These are phyloP conservation scores for Spea hammondii DNA, from an alignment of 2,797 vertebrate genomes.

Conservation along the genomic window DNA sequence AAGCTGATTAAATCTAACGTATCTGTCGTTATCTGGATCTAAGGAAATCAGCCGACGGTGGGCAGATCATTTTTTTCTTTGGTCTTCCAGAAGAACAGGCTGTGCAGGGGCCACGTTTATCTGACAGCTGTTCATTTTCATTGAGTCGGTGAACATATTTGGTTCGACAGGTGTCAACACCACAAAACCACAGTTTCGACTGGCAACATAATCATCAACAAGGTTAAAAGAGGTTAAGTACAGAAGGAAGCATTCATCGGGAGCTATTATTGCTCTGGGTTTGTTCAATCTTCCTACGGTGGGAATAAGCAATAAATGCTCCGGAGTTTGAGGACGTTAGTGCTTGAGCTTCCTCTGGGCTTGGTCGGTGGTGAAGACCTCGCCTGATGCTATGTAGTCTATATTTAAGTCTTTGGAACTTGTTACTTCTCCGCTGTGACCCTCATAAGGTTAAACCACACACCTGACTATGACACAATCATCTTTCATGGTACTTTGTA, in stretches of 20 bases:
- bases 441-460: too few species aligned
- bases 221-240: constrained; percentile 11
- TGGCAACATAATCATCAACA: background rate
- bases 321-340: constrained; percentile 2
- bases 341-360: too few species aligned
- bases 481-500: too few species aligned
- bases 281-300: background rate
- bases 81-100: background rate
- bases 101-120: background rate
- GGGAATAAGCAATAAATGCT: constrained; percentile 7
- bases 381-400: too few species aligned
- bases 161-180: constrained; percentile 33
- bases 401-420: too few species aligned
- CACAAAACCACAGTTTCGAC: constrained; percentile 27
- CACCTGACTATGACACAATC: too few species aligned
- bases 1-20: too few species aligned
- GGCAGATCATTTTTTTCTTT: background rate
- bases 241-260: background rate
- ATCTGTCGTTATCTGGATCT: background rate
- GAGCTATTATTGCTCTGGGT: background rate
- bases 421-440: too few species aligned
- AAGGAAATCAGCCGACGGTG: background rate
- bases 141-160: constrained; percentile 16
- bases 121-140: constrained; percentile 8
- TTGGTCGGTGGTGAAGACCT: too few species aligned